Conservation (phyloP, 2,113 vertebrate species). For the Toxostoma redivivum region DNA sequence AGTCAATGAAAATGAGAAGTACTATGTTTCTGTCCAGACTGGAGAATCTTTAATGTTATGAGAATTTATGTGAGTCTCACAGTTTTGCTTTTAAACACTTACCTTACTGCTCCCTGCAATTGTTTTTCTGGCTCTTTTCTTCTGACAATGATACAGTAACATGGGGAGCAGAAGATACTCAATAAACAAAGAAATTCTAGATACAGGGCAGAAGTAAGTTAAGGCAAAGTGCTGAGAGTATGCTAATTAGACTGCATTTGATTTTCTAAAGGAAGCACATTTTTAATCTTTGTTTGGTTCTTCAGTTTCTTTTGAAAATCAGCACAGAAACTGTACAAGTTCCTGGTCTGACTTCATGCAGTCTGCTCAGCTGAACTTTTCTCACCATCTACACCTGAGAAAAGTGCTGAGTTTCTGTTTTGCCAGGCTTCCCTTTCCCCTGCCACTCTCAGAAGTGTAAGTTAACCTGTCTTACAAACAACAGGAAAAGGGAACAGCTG, state of each 20-base stretch:
- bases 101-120: background rate
- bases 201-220: background rate
- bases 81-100: background rate
- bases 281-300: background rate
- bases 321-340: background rate
- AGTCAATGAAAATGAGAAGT: background rate
- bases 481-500: background rate
- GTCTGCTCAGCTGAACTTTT: constrained; percentile 31
- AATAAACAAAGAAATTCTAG: background rate
- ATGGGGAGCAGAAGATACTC: background rate
- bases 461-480: background rate
- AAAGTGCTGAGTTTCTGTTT: background rate
- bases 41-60: background rate
- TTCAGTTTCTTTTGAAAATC: background rate
- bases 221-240: background rate
- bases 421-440: background rate
- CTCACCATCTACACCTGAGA: background rate
- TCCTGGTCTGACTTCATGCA: background rate
- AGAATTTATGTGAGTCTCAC: background rate
- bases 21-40: background rate
- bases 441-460: background rate
- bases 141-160: background rate
- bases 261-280: background rate
- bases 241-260: background rate
- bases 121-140: background rate